Evolutionary conservation across 1,140 invertebrate species (phyloP), one percentile per base, ranked within the genome.

Genomic region (Pemphigus obesinymphae): DNA sequence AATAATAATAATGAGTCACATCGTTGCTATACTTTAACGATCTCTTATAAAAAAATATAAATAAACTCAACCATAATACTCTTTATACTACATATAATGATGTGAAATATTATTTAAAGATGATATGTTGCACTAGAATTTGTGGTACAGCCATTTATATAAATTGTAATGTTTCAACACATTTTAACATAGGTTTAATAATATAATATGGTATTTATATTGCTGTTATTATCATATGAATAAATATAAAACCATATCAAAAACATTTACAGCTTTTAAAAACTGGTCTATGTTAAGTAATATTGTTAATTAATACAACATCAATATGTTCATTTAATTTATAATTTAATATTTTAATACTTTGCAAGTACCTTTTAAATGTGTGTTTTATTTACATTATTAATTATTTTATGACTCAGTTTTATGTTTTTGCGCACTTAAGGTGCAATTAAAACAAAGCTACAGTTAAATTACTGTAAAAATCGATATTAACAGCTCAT

Each of bases 21-120:
- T 73, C 70, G 17, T 73, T 73, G 50, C n/a, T 20, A 7, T n/a
- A 31, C 43, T 48, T 72, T 72, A 45, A 48, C 43, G 70, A 72
- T 72, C 43, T 20, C 7, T 72, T 73, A 34, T 11, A n/a, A 1
- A 31, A 29, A 73, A 31, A n/a, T n/a, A n/a, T n/a, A n/a, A 70
- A 73, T 23, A 70, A 73, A 50, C 7, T 50, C 17, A 34, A 20
- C 45, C 11, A 34, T 31, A 63, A 31, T 31, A 63, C 0, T 48
- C 70, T n/a, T n/a, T 48, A 31, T 45, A n/a, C 45, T 10, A n/a
- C 26, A 73, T n/a, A 73, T 50, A 73, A 73, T 50, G 26, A 50
- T 31, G 45, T n/a, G 8, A 26, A 15, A 50, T 45, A 50, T 50
- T 70, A 70, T 70, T 70, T 73, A 31, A 50, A 73, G 20, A 72